Base-by-base conservation (phyloP, 2,888 invertebrate genomes). In the Actias luna region DNA sequence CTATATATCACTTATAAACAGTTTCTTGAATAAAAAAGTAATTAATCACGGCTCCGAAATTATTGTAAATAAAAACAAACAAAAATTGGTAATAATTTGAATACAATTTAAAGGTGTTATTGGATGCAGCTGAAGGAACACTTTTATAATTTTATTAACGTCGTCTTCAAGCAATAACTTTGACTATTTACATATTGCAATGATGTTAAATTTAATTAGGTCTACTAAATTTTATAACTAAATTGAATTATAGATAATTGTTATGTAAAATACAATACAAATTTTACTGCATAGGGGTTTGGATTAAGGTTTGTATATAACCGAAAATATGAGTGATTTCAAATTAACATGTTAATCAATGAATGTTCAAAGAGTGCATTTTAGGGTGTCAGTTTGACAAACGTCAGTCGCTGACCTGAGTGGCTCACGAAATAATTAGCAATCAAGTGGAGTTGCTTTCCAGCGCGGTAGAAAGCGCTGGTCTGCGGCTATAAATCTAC, bases 401-500 rank as follows among this genome's bases (percentile, higher is more conserved):
- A 39, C 36, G 55, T 63, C 63, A 22, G 52, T 12, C 25, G 8
- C 52, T 59, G 57, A 39, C 59, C 33, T 25, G 42, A 27, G 35
- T 36, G 27, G 59, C 33, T 65, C 63, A 65, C 66, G 63, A 59
- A 65, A 65, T 36, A 62, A 35, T 62, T 60, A 67, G 62, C 60
- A 67, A 69, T 67, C 72, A 71, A 68, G 66, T 71, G 71, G 66
- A 42, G 18, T n/a, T 18, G 42, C 42, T 42, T 65, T 67, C 73
- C 64, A 70, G 70, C 71, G 68, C 72, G 73, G 80, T 87, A 89
- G 89, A 89, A 90, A 90, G 89, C 87, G 89, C 87, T 82, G 81
- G 75, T 68, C 75, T 71, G 78, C 74, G 78, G 77, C 79, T 89
- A 90, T 90, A 90, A 87, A 89, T 83, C 85, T 76, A 82, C 82